Percentiles rank a stretch among this genome's conserved stretches.
These are phyloP conservation scores for Allophyes oxyacanthae DNA, from an alignment of 2,888 invertebrate species.

Conservation along the genomic window DNA sequence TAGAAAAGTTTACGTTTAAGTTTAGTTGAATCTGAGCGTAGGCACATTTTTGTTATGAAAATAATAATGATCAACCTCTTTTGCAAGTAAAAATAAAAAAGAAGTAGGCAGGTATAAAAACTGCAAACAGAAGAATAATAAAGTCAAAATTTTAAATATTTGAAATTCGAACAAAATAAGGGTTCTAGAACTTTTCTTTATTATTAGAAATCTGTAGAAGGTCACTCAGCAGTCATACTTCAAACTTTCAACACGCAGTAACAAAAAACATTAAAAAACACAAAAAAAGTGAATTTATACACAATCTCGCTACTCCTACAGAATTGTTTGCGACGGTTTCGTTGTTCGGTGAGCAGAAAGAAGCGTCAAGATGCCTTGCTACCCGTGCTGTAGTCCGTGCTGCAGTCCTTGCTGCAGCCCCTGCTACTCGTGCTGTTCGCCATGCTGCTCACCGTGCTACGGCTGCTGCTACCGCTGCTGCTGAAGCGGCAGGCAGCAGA, in stretches of 20 bases:
- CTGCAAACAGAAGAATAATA: background rate
- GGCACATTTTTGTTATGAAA: too few species aligned
- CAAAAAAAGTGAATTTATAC: conserved; percentile 42
- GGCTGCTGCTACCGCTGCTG: conserved; percentile 59
- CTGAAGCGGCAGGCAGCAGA: conserved; percentile 13
- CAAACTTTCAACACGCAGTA: conserved; percentile 68
- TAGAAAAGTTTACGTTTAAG: too few species aligned
- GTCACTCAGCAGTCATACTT: conserved; percentile 63
- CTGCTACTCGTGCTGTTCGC: conserved; percentile 64
- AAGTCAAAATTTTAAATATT: conserved; percentile 8
- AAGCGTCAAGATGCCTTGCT: conserved; percentile 65
- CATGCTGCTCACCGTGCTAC: conserved; percentile 69
- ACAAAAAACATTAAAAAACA: conserved; percentile 40
- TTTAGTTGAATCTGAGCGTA: too few species aligned
- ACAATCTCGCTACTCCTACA: conserved; percentile 36
- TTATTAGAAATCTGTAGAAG: background rate
- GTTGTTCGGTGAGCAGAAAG: conserved; percentile 26
- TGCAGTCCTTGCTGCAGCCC: conserved; percentile 65
- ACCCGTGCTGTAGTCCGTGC: conserved; percentile 62
- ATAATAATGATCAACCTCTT: conserved; percentile 8
- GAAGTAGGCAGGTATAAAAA: background rate
- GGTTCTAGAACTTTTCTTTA: conserved; percentile 58
- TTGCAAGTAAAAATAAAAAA: background rate
- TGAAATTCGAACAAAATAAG: conserved; percentile 28
- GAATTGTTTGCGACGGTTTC: conserved; percentile 34